A percentile compares a stretch with the other conserved stretches of the same genome.
Conservation (phyloP, 2,113 vertebrate genomes). For the Oncorhynchus kisutch region DNA sequence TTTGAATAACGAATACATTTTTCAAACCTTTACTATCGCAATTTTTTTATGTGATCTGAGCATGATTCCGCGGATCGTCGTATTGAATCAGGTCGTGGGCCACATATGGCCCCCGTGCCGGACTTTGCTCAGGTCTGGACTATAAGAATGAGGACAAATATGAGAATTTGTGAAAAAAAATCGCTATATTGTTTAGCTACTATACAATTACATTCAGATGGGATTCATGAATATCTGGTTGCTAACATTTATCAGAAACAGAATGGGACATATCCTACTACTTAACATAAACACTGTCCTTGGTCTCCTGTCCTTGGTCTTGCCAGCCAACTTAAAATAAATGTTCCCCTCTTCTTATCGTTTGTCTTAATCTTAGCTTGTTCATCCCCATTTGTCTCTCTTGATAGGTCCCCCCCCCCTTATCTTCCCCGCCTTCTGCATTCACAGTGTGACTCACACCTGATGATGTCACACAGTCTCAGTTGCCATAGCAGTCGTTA, state of each 20-base stretch:
- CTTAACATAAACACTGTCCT: no score
- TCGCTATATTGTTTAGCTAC: background rate
- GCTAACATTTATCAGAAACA: background rate
- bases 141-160: no score
- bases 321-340: background rate
- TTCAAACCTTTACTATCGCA: no score
- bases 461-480: constrained; percentile 62
- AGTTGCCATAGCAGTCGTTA: constrained; percentile 68
- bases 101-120: no score
- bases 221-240: background rate
- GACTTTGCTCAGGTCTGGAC: no score
- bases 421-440: background rate
- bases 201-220: background rate
- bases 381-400: no score
- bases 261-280: background rate
- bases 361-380: background rate
- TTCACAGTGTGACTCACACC: constrained; percentile 61
- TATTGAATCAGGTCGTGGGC: no score
- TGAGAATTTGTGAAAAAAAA: background rate
- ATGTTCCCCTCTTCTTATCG: background rate
- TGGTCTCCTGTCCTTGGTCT: no score
- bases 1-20: no score
- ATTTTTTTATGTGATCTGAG: no score
- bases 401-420: background rate
- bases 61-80: no score